These are phyloP conservation scores for Phaonia tiefii DNA, from an alignment of 2,888 invertebrate species.

Conservation along the genomic window DNA sequence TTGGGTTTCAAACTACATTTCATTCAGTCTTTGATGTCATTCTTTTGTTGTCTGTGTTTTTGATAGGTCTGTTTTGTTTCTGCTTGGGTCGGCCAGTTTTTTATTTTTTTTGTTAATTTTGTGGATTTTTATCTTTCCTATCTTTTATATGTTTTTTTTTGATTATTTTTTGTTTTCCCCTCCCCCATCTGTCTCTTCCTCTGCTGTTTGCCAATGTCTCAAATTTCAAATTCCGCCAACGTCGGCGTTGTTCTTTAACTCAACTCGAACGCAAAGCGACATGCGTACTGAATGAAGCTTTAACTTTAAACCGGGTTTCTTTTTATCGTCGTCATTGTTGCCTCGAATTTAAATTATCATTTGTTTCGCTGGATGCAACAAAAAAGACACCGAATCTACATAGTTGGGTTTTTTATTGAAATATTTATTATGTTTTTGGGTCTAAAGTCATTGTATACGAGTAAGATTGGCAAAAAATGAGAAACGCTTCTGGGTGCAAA, in stretches of 20 bases:
- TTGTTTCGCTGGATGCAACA: constrained; percentile 15
- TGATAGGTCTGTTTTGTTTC: too few relatives aligned
- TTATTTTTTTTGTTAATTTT: too few relatives aligned
- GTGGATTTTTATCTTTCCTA: not conserved
- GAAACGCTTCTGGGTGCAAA: too few relatives aligned
- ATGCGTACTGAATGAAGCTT: constrained; percentile 32
- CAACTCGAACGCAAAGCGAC: constrained; percentile 17
- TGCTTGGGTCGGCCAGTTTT: not conserved
- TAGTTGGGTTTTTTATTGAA: constrained; percentile 16
- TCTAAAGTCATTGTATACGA: too few relatives aligned
- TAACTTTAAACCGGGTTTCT: constrained; percentile 42
- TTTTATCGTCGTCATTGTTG: constrained; percentile 35
- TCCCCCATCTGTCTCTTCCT: not conserved
- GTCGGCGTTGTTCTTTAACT: constrained; percentile 40
- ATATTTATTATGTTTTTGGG: too few relatives aligned
- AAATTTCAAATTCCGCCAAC: constrained; percentile 61
- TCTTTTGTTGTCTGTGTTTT: not conserved
- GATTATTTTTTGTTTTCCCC: too few relatives aligned
- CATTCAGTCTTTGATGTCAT: constrained; percentile 12
- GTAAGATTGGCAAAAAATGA: not conserved
- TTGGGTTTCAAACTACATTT: not conserved
- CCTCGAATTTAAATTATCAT: constrained; percentile 46
- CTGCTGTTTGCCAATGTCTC: constrained; percentile 22
- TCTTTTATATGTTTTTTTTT: too few relatives aligned
- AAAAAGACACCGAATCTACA: not conserved